phyloP scores from a whole-genome alignment of 2,797 vertebrate genomes.

The Pangasius macronema region DNA sequence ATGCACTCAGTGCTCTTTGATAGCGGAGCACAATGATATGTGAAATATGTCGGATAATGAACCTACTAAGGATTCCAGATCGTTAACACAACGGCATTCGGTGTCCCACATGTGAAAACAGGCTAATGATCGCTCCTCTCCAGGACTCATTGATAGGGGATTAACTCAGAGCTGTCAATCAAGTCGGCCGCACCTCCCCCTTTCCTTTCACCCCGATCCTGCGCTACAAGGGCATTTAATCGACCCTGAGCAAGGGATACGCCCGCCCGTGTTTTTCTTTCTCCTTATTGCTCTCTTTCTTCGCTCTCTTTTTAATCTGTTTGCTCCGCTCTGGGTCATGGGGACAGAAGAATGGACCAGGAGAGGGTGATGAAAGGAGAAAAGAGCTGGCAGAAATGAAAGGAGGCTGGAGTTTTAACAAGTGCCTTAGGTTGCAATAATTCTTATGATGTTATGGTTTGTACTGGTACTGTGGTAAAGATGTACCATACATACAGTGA shows the following conservation, averaged over 20 bases:
- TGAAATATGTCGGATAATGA: conserved; percentile 28
- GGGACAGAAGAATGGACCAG: conserved; percentile 50
- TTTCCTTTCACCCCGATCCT: conserved; percentile 46
- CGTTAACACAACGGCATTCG: conserved; percentile 18
- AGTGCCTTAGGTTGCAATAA: not conserved
- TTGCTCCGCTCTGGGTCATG: conserved; percentile 61
- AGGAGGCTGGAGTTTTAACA: conserved; percentile 21
- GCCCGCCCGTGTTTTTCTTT: conserved; percentile 48
- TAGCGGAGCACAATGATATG: not conserved
- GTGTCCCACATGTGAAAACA: conserved; percentile 32
- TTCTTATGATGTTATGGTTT: not conserved
- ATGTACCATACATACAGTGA: not conserved
- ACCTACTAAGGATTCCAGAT: conserved; percentile 22
- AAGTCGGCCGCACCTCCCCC: conserved; percentile 62
- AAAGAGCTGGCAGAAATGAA: conserved; percentile 33
- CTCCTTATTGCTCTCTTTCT: conserved; percentile 53
- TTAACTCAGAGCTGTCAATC: conserved; percentile 78
- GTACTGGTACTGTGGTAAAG: not conserved
- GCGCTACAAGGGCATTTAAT: conserved; percentile 65
- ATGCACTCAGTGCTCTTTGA: conserved; percentile 15
- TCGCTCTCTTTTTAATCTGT: conserved; percentile 53
- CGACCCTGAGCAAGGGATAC: conserved; percentile 53
- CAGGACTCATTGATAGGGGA: conserved; percentile 70
- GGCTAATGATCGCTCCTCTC: conserved; percentile 67
- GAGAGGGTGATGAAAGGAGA: conserved; percentile 39